phyloP scores from a whole-genome alignment of 2,113 vertebrate genomes.

The Talpa occidentalis region DNA sequence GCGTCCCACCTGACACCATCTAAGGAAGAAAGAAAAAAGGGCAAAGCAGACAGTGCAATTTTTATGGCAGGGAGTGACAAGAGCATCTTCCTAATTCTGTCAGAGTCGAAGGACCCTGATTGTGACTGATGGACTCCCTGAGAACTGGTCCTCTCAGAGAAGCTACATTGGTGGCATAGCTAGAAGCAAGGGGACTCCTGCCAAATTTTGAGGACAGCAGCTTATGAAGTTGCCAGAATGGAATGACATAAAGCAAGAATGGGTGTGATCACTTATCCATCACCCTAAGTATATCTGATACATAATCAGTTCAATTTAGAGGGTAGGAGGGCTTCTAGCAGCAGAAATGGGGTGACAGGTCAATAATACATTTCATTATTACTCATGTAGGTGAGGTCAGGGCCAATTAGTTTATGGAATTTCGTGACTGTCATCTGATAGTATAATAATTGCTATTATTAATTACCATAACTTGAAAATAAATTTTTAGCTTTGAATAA shows the following conservation, averaged over 20 bases:
- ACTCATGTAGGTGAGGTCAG: background rate
- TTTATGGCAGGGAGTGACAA: background rate
- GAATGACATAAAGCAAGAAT: background rate
- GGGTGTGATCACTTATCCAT: background rate
- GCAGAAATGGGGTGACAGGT: background rate
- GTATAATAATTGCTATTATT: background rate
- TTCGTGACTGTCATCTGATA: background rate
- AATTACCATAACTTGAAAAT: background rate
- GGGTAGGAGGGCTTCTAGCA: background rate
- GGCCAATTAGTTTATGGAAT: background rate
- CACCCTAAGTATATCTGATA: background rate
- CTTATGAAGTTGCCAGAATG: background rate
- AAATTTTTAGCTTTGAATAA: background rate
- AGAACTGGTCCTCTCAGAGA: background rate
- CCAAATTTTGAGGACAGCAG: background rate
- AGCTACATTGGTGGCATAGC: background rate
- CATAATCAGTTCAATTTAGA: background rate
- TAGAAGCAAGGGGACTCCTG: background rate
- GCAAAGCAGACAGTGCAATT: background rate
- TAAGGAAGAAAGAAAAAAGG: background rate
- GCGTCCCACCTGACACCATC: background rate
- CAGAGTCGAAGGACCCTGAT: background rate
- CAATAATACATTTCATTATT: background rate
- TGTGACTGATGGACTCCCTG: fast-evolving
- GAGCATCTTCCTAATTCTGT: background rate